Base-by-base conservation (phyloP, 2,113 vertebrate species). In the Gymnobelideus leadbeateri region DNA sequence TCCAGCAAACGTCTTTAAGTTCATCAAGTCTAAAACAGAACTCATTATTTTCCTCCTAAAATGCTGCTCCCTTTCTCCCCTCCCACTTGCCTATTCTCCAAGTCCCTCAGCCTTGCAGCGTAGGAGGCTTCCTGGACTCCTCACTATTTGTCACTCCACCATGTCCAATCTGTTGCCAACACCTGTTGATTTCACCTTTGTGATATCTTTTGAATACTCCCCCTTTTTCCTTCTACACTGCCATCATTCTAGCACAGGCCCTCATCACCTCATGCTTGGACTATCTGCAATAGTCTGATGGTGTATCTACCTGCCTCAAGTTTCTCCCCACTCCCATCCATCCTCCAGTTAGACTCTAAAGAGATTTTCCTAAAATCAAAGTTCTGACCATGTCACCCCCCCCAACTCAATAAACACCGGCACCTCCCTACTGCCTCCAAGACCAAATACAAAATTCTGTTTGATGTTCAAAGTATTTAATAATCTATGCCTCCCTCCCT, bases 141-240 rank as follows among this genome's bases (percentile, higher is more conserved):
- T 61, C 57, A 61, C 31, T 37, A 31, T 26, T 50, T 96, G 7
- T 37, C 43, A 24, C 94, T 25, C 93, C 93, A 97, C 23, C 77
- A 93, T 24, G 9, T 91, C 51, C 92, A 19, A 51, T 0, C 61
- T 16, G 12, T 14, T 31, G 3, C 11, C 31, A 68, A 68, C 1
- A 12, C 31, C 61, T 61, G 28, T 61, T 77, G 55, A 95, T 47
- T 93, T n/a, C 51, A 91, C 93, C 54, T 95, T 8, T 89, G 21
- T 94, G 95, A 50, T 3, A 19, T 91, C 47, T 95, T 28, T 89
- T 55, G 47, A 46, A 51, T 95, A 90, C 57, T 43, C 12, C 21
- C 53, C 92, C 19, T 77, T 47, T 53, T 50, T 89, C 68, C 92
- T 77, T 84, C 11, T 1, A 52, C 16, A 52, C 3, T 84, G 24